These are phyloP conservation scores for Drosophila lini DNA, from an alignment of 1,140 invertebrate genomes.

Conservation along the genomic window DNA sequence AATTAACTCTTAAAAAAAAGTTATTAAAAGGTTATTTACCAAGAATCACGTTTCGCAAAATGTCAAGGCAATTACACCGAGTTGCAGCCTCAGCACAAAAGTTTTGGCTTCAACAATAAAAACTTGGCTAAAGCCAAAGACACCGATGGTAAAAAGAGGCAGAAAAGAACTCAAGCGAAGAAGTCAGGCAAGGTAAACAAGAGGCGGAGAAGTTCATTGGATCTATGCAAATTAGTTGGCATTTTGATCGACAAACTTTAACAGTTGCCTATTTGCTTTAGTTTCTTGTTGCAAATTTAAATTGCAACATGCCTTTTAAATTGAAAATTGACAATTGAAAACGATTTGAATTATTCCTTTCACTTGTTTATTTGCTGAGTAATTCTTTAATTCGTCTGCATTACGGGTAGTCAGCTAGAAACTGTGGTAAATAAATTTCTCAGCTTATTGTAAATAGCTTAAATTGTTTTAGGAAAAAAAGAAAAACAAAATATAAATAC, in stretches of 20 bases:
- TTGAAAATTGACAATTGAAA: not conserved
- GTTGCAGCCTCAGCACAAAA: conserved; percentile 34
- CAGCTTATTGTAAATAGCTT: not conserved
- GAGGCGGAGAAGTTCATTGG: conserved; percentile 15
- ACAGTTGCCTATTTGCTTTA: not conserved
- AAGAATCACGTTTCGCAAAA: conserved; percentile 59
- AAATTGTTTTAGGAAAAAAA: conserved; percentile 11
- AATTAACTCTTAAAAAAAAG: not conserved
- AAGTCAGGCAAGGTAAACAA: conserved; percentile 33
- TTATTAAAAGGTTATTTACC: conserved; percentile 17
- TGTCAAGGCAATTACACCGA: conserved; percentile 52
- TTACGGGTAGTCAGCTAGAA: conserved; percentile 3
- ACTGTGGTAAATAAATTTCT: not conserved
- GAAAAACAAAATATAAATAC: not conserved
- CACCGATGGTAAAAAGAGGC: not conserved
- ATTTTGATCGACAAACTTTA: conserved; percentile 6
- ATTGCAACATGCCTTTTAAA: not conserved
- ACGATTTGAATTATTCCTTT: conserved; percentile 4
- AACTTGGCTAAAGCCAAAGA: conserved; percentile 11
- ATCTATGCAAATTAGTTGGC: conserved; percentile 29
- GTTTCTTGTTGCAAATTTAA: not conserved
- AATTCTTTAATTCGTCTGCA: not conserved
- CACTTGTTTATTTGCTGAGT: not conserved
- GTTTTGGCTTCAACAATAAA: conserved; percentile 18
- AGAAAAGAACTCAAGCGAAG: conserved; percentile 10